Conservation (phyloP, 2,888 invertebrate species). For the Phengaris arion region DNA sequence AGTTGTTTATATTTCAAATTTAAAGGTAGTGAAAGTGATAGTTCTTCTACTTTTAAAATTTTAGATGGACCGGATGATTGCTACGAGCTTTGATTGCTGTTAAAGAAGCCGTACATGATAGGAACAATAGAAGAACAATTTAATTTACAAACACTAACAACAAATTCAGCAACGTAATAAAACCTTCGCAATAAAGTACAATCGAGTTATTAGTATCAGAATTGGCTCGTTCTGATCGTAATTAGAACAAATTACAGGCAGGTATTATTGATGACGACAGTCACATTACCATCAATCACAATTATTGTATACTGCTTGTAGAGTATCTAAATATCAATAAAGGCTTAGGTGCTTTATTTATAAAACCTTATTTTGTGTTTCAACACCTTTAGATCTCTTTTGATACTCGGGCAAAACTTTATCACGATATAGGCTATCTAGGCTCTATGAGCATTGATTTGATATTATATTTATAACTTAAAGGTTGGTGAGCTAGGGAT, state of each 20-base stretch:
- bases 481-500: too few species aligned
- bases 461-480: too few species aligned
- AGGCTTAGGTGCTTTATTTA: background rate
- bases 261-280: constrained; percentile 6
- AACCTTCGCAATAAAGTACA: background rate
- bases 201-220: background rate
- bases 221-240: background rate
- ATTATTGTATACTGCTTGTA: constrained; percentile 5
- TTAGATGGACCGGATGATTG: too few species aligned
- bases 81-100: too few species aligned
- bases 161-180: background rate
- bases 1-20: background rate
- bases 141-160: background rate
- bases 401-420: background rate
- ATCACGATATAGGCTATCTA: too few species aligned
- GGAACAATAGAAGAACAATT: too few species aligned
- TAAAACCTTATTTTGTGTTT: background rate
- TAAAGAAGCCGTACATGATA: too few species aligned
- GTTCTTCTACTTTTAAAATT: too few species aligned
- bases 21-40: background rate
- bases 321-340: background rate
- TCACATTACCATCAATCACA: constrained; percentile 17
- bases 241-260: constrained; percentile 6
- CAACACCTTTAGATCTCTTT: background rate
- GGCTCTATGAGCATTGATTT: background rate